Evolutionary conservation across 2,113 vertebrate genomes (phyloP).

Genomic region (Gila orcuttii): DNA sequence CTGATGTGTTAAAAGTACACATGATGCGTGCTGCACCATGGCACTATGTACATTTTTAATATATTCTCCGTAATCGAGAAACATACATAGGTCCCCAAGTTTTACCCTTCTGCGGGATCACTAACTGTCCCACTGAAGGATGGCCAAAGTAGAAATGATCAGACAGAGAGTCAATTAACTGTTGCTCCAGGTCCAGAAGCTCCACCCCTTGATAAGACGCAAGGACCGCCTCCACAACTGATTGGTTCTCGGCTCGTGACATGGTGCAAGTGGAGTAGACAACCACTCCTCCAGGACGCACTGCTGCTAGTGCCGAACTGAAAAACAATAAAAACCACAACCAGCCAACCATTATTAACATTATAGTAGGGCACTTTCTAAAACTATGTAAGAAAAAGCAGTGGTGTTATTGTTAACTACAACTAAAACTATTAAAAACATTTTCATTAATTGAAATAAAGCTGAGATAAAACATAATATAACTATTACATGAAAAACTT

Average conservation of each 20-base stretch:
- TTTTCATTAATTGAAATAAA: neutral
- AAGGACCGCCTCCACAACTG: slow-evolving; percentile 81
- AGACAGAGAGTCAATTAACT: slow-evolving; percentile 74
- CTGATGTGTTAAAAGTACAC: neutral
- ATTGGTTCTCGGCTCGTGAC: slow-evolving; percentile 87
- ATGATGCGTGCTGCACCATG: neutral
- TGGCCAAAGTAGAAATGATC: slow-evolving; percentile 80
- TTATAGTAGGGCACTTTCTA: neutral
- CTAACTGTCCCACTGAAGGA: slow-evolving; percentile 80
- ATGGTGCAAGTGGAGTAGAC: slow-evolving; percentile 96
- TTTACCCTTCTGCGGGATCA: slow-evolving; percentile 83
- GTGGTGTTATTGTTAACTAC: neutral
- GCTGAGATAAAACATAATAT: neutral
- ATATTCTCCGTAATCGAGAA: slow-evolving; percentile 81
- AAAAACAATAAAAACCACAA: slow-evolving; percentile 5
- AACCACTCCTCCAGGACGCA: slow-evolving; percentile 86
- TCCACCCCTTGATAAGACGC: slow-evolving; percentile 74
- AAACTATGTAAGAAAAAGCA: neutral
- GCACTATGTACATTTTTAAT: slow-evolving; percentile 11
- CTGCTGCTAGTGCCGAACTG: slow-evolving; percentile 87
- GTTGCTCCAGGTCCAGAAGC: slow-evolving; percentile 79
- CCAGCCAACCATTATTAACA: neutral
- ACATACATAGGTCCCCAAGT: slow-evolving; percentile 96
- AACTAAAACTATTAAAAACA: neutral
- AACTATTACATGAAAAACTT: neutral